Conservation (phyloP, 2,888 invertebrate species). For the Yponomeuta sedellus region DNA sequence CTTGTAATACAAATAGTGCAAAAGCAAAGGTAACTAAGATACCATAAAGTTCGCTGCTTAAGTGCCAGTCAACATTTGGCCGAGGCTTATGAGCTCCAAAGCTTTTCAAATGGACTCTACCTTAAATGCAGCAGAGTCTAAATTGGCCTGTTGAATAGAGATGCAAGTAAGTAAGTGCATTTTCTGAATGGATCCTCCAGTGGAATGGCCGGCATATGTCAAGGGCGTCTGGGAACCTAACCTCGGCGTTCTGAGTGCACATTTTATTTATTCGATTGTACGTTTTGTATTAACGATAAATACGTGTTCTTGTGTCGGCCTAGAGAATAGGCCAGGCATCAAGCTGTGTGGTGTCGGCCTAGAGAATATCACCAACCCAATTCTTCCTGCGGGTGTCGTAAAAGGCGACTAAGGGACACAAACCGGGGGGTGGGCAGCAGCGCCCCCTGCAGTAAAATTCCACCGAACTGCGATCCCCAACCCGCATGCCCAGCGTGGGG, state of each 20-base stretch:
- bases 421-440: no score
- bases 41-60: constrained; percentile 30
- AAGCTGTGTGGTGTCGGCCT: no score
- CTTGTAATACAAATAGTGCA: not conserved
- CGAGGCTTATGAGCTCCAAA: not conserved
- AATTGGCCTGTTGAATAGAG: not conserved
- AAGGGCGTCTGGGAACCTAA: constrained; percentile 42
- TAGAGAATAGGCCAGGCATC: no score
- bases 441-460: no score
- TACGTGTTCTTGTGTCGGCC: no score
- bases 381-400: no score
- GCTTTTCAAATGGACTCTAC: not conserved
- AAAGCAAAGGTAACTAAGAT: not conserved
- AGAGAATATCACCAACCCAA: no score
- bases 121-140: not conserved
- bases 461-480: no score
- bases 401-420: no score
- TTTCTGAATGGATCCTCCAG: constrained; percentile 5
- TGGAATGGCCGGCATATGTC: constrained; percentile 40
- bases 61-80: constrained; percentile 38
- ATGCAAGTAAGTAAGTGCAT: constrained; percentile 3
- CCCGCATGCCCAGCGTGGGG: no score
- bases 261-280: constrained; percentile 6
- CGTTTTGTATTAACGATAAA: constrained; percentile 9
- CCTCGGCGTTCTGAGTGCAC: not conserved